Evolutionary conservation across 1,140 invertebrate genomes (phyloP).

Genomic region (Rhyzopertha dominica): DNA sequence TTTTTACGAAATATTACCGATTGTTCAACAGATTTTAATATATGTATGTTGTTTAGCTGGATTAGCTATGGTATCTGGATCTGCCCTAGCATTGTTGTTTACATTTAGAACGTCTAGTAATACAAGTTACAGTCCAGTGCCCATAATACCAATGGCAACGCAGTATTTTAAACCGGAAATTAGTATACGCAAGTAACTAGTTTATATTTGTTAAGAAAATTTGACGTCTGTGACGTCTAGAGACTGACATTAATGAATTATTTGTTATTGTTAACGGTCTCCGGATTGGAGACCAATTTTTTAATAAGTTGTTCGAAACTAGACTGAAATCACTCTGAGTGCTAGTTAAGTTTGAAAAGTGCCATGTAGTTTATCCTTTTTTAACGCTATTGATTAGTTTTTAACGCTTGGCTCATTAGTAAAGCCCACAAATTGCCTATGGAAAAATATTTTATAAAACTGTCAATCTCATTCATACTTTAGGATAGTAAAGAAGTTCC

Average conservation of each 20-base stretch:
- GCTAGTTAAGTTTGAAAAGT: too few relatives aligned
- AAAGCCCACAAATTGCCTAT: too few relatives aligned
- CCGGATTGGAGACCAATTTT: too few relatives aligned
- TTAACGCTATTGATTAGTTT: too few relatives aligned
- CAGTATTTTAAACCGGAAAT: conserved; percentile 18
- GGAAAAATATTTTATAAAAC: too few relatives aligned
- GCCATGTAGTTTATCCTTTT: too few relatives aligned
- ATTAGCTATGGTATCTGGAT: conserved; percentile 40
- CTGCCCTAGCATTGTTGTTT: conserved; percentile 30
- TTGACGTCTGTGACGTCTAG: conserved; percentile 17
- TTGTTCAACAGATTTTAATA: conserved; percentile 39
- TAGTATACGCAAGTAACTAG: conserved; percentile 21
- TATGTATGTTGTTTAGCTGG: conserved; percentile 43
- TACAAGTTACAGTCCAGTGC: conserved; percentile 20
- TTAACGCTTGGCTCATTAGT: too few relatives aligned
- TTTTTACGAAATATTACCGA: conserved; percentile 39
- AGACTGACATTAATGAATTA: conserved; percentile 24
- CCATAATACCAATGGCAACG: conserved; percentile 13
- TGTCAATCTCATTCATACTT: too few relatives aligned
- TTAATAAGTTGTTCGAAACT: too few relatives aligned
- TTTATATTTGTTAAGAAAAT: not conserved
- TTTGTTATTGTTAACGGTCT: too few relatives aligned
- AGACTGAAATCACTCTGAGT: too few relatives aligned
- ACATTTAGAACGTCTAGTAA: conserved; percentile 15
- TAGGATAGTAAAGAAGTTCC: too few relatives aligned